These are phyloP conservation scores for Aporrectodea caliginosa DNA, from an alignment of 1,140 invertebrate genomes.

Conservation along the genomic window DNA sequence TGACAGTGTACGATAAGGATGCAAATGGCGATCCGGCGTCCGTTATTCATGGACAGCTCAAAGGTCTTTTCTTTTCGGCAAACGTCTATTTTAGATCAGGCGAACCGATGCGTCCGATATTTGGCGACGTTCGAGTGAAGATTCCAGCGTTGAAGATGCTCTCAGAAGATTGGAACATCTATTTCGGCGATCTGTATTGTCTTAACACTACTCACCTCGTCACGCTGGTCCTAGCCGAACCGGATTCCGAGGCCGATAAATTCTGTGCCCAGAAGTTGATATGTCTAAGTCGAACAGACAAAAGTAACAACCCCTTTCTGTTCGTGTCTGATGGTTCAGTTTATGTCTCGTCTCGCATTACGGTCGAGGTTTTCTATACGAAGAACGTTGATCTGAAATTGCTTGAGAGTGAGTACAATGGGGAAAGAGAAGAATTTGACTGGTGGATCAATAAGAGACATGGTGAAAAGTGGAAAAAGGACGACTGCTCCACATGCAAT, in stretches of 20 bases:
- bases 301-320: neutral
- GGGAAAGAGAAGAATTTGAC: neutral
- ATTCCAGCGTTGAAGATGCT: neutral
- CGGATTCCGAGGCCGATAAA: neutral
- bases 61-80: neutral
- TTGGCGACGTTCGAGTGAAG: neutral
- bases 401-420: neutral
- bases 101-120: neutral
- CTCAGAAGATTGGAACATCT: neutral
- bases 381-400: neutral
- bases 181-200: neutral
- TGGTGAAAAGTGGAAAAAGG: neutral
- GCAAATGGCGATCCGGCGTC: neutral
- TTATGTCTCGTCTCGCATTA: neutral
- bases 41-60: neutral
- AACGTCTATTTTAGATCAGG: neutral
- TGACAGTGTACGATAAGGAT: neutral
- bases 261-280: neutral
- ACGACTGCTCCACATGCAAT: neutral
- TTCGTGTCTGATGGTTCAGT: neutral
- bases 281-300: neutral
- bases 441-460: neutral
- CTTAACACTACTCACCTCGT: neutral
- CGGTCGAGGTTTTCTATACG: neutral
- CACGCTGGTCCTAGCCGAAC: neutral